These are phyloP conservation scores for Taxidea taxus DNA, from an alignment of 2,113 vertebrate genomes.

Conservation along the genomic window DNA sequence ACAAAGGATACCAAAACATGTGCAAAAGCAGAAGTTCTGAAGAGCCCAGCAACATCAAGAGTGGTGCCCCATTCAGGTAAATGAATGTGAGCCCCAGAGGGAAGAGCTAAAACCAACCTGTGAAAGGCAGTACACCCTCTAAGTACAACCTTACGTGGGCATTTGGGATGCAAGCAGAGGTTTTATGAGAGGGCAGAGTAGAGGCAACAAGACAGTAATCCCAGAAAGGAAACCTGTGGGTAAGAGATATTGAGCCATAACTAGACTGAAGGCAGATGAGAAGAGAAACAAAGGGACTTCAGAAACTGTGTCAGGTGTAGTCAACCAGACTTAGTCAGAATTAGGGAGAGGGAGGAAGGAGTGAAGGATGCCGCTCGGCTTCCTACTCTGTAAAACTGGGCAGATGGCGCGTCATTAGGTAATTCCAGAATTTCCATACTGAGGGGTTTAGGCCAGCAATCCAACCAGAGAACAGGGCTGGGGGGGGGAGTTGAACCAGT, in stretches of 20 bases:
- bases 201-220: neutral
- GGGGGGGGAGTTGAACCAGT: neutral
- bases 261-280: neutral
- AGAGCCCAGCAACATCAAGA: neutral
- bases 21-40: neutral
- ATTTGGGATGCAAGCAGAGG: neutral
- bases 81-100: neutral
- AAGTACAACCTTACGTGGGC: neutral
- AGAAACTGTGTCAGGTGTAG: neutral
- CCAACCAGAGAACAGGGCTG: neutral
- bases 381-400: neutral
- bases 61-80: neutral
- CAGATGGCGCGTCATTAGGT: neutral
- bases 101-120: neutral
- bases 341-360: neutral
- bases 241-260: neutral
- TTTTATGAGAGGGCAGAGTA: accelerated
- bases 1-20: neutral
- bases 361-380: neutral
- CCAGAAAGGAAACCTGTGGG: neutral
- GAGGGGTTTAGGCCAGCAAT: neutral
- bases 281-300: neutral
- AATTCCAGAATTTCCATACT: neutral
- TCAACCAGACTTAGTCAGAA: neutral
- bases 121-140: neutral